Conservation (phyloP, 2,888 invertebrate genomes). For the Thymelicus sylvestris region DNA sequence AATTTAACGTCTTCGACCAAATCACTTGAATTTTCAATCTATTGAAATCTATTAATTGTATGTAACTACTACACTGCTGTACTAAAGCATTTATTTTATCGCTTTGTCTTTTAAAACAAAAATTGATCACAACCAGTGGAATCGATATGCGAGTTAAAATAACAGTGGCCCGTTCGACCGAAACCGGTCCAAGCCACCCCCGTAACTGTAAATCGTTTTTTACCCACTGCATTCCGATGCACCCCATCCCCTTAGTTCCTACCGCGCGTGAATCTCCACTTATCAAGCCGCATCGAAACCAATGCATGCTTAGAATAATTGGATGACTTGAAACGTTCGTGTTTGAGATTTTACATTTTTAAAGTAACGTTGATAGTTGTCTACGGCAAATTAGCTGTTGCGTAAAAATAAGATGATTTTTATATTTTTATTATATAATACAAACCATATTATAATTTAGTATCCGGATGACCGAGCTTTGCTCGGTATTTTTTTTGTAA, state of each 20-base stretch:
- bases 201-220: constrained; percentile 79
- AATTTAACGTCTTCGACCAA: too few species aligned
- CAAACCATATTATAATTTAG: too few species aligned
- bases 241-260: constrained; percentile 64
- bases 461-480: too few species aligned
- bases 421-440: too few species aligned
- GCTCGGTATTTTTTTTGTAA: too few species aligned
- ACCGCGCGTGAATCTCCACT: constrained; percentile 32
- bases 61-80: background rate
- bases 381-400: too few species aligned
- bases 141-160: constrained; percentile 49
- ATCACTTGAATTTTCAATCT: too few species aligned
- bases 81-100: background rate
- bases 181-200: constrained; percentile 71
- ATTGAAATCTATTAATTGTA: too few species aligned
- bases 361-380: background rate
- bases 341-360: background rate
- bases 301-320: constrained; percentile 35
- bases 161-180: constrained; percentile 58
- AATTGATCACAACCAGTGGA: constrained; percentile 21
- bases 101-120: constrained; percentile 10
- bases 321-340: constrained; percentile 9
- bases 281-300: constrained; percentile 28
- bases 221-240: constrained; percentile 76
- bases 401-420: too few species aligned